phyloP scores from a whole-genome alignment of 2,113 vertebrate genomes.

The Trochalopteron elliotii region DNA sequence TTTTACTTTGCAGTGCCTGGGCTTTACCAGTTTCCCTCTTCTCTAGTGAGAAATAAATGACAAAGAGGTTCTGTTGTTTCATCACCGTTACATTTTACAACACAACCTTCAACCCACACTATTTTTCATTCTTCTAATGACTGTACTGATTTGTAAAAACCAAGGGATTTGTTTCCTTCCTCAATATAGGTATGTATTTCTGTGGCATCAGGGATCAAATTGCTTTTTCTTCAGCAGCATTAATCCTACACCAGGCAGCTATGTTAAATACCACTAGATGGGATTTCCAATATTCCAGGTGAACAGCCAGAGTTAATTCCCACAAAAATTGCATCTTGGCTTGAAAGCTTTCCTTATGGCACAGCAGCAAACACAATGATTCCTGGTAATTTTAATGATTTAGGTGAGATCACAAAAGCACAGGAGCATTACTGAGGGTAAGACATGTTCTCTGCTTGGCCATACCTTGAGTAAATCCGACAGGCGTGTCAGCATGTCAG shows the following conservation, averaged over 20 bases:
- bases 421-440: rapidly evolving
- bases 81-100: conserved; percentile 18
- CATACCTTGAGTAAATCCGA: conserved; percentile 93
- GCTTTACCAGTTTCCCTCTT: not conserved
- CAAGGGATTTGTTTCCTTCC: not conserved
- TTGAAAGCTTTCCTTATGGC: not conserved
- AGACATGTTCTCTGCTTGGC: not conserved
- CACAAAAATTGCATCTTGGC: not conserved
- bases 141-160: conserved; percentile 40
- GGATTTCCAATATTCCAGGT: conserved; percentile 3
- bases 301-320: not conserved
- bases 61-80: not conserved
- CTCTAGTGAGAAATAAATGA: conserved; percentile 6
- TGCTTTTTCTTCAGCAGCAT: conserved; percentile 21
- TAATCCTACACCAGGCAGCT: not conserved
- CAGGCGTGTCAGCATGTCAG: conserved; percentile 95
- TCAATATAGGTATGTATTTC: not conserved
- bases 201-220: not conserved
- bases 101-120: conserved; percentile 8
- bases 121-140: conserved; percentile 7
- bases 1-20: not conserved
- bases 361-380: not conserved
- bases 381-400: not conserved
- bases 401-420: not conserved
- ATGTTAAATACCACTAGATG: not conserved